Base-by-base conservation (phyloP, 2,797 vertebrate genomes). In the Clangula hyemalis region DNA sequence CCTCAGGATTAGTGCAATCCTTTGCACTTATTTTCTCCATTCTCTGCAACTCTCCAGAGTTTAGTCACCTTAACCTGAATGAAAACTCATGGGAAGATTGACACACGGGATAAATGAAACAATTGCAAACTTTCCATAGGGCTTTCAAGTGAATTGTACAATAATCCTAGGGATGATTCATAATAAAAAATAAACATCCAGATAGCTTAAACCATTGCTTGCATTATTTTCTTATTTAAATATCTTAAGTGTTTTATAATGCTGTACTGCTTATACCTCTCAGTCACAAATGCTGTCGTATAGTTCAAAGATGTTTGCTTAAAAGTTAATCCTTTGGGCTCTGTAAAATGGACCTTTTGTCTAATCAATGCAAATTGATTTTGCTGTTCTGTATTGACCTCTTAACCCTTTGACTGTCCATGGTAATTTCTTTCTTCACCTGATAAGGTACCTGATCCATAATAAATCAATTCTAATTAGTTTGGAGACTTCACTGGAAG, bases 381-480 rank as follows among this genome's bases (percentile, higher is more conserved):
- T 99, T 99, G 98, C 98, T 98, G 98, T 99, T 99, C 98, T 98
- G 97, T 99, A 99, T 98, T 99, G 99, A 99, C 98, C 98, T 98
- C 96, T 97, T 98, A 97, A 98, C 98, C 98, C 98, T 98, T 98
- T 98, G 98, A 98, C 98, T 98, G 97, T 98, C 98, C 98, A 98
- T 98, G 98, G 98, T 99, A 98, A 99, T 99, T 99, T 99, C 98
- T 97, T 98, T 98, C 97, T 98, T 98, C 98, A 98, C 98, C 99
- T 99, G 99, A 99, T 99, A 99, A 99, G 98, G 97, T 98, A 99
- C 98, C 98, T 99, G 99, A 98, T 99, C 98, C 98, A 99, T 99
- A 99, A 98, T 99, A 98, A 99, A 99, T 99, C 99, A 99, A 99
- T 99, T 99, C 98, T 99, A 99, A 99, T 99, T 99, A 99, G 98